Evolutionary conservation across 2,113 vertebrate genomes (phyloP).

Genomic region (Conger conger): DNA sequence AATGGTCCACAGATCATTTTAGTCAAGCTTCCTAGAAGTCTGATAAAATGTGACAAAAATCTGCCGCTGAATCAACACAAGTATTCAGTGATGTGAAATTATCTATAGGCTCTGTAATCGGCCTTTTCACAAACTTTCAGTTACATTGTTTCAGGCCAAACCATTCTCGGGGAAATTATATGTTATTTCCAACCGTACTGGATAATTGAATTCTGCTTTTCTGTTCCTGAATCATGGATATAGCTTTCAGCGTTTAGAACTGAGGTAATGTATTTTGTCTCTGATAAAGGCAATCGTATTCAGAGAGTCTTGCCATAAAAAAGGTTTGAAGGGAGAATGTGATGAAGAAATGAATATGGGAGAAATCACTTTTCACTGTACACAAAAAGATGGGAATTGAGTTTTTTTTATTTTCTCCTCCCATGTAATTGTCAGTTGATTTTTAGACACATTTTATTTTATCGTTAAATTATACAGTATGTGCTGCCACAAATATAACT

Average conservation of each 20-base stretch:
- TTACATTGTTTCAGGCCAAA: conserved; percentile 15
- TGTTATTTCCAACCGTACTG: conserved; percentile 22
- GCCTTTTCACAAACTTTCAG: background rate
- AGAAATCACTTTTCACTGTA: background rate
- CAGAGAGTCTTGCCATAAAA: conserved; percentile 20
- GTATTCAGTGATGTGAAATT: background rate
- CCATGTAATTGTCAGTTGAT: background rate
- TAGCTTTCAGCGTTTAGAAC: conserved; percentile 28
- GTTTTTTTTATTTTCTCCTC: background rate
- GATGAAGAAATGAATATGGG: conserved; percentile 2
- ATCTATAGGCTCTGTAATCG: background rate
- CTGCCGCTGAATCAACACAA: background rate
- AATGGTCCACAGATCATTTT: background rate
- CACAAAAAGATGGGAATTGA: background rate
- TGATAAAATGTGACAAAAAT: background rate
- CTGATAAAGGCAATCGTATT: conserved; percentile 34
- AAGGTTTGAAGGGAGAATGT: conserved; percentile 18
- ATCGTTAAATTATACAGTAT: background rate
- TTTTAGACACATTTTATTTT: background rate
- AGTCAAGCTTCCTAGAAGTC: background rate
- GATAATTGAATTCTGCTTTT: conserved; percentile 40
- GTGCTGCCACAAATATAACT: background rate
- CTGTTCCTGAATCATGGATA: conserved; percentile 34
- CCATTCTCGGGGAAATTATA: conserved; percentile 28
- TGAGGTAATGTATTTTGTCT: conserved; percentile 30